Conservation (phyloP, 1,140 invertebrate genomes). For the Paralvinella palmiformis region DNA sequence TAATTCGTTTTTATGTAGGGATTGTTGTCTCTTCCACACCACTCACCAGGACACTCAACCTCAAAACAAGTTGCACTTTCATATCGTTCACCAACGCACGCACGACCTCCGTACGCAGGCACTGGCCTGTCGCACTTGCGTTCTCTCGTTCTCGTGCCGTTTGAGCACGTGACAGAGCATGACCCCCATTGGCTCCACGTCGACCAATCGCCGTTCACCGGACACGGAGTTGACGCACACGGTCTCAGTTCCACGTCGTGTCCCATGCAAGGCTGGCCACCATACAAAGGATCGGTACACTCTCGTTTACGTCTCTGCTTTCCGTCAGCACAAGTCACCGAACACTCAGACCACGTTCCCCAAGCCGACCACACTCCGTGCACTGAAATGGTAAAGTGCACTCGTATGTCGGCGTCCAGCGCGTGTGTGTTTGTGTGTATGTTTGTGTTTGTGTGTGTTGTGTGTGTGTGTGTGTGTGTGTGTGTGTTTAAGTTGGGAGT, state of each 20-base stretch:
- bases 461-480: no score
- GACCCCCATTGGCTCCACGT: conserved; percentile 58
- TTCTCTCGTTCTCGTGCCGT: conserved; percentile 58
- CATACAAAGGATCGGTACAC: conserved; percentile 11
- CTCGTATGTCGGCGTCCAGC: neutral
- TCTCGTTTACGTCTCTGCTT: conserved; percentile 1
- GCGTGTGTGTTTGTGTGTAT: no score
- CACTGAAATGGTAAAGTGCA: conserved; percentile 6
- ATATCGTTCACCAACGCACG: conserved; percentile 16
- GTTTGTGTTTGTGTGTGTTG: no score
- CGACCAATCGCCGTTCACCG: conserved; percentile 57
- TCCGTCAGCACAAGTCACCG: conserved; percentile 15
- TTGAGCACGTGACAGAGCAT: conserved; percentile 62
- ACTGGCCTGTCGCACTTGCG: conserved; percentile 53
- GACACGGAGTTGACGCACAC: neutral
- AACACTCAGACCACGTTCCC: conserved; percentile 8
- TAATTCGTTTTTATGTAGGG: neutral
- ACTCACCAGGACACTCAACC: neutral
- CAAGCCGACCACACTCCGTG: conserved; percentile 16
- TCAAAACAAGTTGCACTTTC: neutral
- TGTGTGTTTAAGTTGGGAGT: no score
- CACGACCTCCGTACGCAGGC: conserved; percentile 23
- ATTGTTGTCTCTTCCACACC: neutral
- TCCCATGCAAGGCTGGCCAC: conserved; percentile 10
- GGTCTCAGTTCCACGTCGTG: neutral